Base-by-base conservation (phyloP, 2,888 invertebrate genomes). In the Lasioglossum vierecki region DNA sequence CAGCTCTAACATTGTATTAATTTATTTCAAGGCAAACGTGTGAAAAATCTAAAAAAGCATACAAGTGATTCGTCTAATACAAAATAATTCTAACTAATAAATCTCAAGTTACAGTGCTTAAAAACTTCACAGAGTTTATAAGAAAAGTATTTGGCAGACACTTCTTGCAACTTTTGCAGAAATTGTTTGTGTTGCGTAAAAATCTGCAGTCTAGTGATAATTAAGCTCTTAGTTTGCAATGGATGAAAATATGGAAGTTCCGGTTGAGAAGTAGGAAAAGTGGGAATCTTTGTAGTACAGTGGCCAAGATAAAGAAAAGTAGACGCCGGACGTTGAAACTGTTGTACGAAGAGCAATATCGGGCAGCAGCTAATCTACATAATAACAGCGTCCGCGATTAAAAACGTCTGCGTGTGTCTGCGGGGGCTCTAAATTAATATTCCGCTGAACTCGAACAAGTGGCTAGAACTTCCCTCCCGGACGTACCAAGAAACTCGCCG, bases 341-440 rank as follows among this genome's bases (percentile, higher is more conserved):
- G 68, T 78, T 18, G 57, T 44, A 46, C 57, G 41, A 49, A 22
- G 70, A 15, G 41, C 83, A 26, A 83, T 73, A 22, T 57, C n/a
- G 41, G 4, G 44, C 76, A 18, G 66, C 5, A 57, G 76, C 76
- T 68, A 68, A 88, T 88, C 75, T 79, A 66, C 88, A 79, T 86
- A 88, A 81, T 77, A 80, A 81, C 75, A 72, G 41, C 13, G 79
- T 49, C 75, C 57, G 46, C 86, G 83, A 88, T 91, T 90, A 90
- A 90, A 91, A 90, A 91, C 76, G 84, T 83, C 78, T 79, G 80
- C 80, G 72, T 35, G 82, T 57, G 82, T 85, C 84, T 74, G 81
- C 77, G 22, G 73, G 71, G 76, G 70, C 76, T 82, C 77, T 83
- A 82, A 91, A 90, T 90, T 91, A 90, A 90, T 90, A 91, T 91